These are phyloP conservation scores for Hydrophis major DNA, from an alignment of 2,797 vertebrate species.

Conservation along the genomic window DNA sequence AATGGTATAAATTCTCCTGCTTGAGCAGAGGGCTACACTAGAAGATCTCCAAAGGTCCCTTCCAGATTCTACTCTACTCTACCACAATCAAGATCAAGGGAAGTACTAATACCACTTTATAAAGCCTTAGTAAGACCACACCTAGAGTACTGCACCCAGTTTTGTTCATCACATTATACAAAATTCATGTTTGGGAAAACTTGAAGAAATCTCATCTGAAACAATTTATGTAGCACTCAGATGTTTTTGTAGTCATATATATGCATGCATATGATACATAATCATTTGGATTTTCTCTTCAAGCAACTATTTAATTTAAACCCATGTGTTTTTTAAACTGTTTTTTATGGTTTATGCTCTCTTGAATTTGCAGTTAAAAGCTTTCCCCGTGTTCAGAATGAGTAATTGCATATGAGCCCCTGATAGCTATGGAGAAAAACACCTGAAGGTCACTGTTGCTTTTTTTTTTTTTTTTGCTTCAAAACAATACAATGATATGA, in stretches of 20 bases:
- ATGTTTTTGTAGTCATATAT: not conserved
- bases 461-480: not conserved
- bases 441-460: constrained; percentile 3
- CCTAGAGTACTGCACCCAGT: too few relatives aligned
- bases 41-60: not conserved
- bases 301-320: not conserved
- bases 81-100: not conserved
- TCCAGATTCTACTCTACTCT: too few relatives aligned
- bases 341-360: not conserved
- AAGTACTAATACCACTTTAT: too few relatives aligned
- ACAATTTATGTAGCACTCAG: not conserved
- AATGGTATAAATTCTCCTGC: not conserved
- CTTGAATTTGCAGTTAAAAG: not conserved
- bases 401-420: constrained; percentile 14
- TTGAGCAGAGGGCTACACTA: not conserved
- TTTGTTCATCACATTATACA: not conserved
- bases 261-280: not conserved
- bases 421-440: constrained; percentile 16
- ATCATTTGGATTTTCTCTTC: not conserved
- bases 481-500: constrained; percentile 1
- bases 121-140: too few relatives aligned
- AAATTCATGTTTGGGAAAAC: not conserved
- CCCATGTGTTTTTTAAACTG: not conserved
- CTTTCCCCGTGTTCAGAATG: not conserved
- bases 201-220: not conserved